These are phyloP conservation scores for Platyscapa corneri DNA, from an alignment of 1,140 invertebrate species.

Conservation along the genomic window DNA sequence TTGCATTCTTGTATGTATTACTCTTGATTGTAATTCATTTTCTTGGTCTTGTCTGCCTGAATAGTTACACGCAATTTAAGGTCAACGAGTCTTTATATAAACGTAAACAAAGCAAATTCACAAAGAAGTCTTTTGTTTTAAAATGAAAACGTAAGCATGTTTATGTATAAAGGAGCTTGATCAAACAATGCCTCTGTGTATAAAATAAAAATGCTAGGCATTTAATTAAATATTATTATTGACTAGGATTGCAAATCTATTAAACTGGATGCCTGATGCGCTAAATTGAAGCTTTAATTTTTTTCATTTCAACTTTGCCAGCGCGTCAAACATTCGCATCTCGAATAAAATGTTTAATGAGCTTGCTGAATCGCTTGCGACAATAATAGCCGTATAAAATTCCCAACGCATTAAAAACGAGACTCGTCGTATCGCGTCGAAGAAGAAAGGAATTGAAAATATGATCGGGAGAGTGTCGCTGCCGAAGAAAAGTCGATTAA, in stretches of 20 bases:
- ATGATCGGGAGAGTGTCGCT: neutral
- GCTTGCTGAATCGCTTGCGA: neutral
- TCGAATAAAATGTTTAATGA: conserved; percentile 6
- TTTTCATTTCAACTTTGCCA: neutral
- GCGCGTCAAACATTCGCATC: neutral
- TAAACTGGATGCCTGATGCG: neutral
- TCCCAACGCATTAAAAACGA: neutral
- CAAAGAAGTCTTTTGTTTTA: conserved; percentile 30
- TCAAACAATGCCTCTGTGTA: conserved; percentile 11
- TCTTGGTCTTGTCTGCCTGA: neutral
- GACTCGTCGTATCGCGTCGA: neutral
- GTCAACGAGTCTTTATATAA: conserved; percentile 13
- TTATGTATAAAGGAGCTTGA: conserved; percentile 5
- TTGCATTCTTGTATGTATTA: neutral
- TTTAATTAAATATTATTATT: neutral
- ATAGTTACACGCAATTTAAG: conserved; percentile 5
- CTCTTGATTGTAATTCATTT: neutral
- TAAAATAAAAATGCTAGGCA: conserved; percentile 1
- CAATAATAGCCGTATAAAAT: neutral
- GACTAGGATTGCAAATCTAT: neutral
- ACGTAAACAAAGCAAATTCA: conserved; percentile 9
- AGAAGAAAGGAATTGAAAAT: conserved; percentile 1
- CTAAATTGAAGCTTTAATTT: neutral
- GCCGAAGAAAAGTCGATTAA: conserved; percentile 11
- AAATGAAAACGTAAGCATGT: neutral